A percentile compares a stretch with the other conserved stretches of the same genome.
Conservation (phyloP, 1,140 invertebrate genomes). For the Platorchestia sp. region DNA sequence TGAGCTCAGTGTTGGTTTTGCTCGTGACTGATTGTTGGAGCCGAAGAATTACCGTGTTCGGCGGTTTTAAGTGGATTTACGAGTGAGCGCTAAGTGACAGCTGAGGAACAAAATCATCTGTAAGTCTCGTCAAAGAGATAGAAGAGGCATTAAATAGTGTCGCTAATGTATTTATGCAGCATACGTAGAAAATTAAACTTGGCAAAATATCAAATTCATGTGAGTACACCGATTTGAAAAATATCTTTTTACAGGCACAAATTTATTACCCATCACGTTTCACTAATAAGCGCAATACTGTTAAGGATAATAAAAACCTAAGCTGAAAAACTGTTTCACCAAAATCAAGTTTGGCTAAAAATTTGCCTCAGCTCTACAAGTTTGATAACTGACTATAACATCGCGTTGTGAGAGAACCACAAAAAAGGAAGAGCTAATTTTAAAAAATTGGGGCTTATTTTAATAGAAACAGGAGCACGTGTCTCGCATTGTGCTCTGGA, state of each 20-base stretch:
- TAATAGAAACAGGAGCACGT: neutral
- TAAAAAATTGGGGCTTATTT: neutral
- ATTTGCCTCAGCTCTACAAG: too few relatives aligned
- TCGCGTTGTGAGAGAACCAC: neutral
- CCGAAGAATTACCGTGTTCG: neutral
- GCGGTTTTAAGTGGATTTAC: neutral
- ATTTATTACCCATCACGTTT: neutral
- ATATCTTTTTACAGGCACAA: too few relatives aligned
- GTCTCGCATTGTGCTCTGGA: neutral
- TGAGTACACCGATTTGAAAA: too few relatives aligned
- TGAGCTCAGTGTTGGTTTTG: constrained; percentile 30
- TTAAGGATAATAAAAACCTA: neutral
- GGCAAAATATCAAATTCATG: neutral
- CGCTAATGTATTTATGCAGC: neutral
- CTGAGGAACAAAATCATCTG: neutral
- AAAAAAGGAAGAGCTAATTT: neutral
- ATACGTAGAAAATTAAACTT: neutral
- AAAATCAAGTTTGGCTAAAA: neutral
- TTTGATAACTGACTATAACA: too few relatives aligned
- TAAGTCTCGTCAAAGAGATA: neutral
- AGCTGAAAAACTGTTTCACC: neutral
- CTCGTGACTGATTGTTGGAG: neutral
- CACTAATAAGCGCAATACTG: neutral
- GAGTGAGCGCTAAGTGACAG: neutral
- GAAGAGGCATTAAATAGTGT: neutral